Evolutionary conservation across 2,888 invertebrate species (phyloP), one percentile per base, ranked within the genome.

Genomic region (Lobophora halterata): DNA sequence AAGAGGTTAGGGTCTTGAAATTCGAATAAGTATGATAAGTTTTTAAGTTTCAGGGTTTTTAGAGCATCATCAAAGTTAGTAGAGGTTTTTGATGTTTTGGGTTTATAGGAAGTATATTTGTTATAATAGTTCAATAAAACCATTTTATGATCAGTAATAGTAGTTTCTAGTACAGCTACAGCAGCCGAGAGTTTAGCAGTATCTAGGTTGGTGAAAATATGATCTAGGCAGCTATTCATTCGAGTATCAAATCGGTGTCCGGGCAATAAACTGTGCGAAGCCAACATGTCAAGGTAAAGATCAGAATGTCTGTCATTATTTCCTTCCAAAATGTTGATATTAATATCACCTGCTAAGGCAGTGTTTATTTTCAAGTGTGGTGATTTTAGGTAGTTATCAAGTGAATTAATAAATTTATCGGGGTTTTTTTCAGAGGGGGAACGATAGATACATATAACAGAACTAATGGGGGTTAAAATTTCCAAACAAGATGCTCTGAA

Each of bases 381-480:
- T 21, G 21, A 8, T 9, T 21, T 26, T 18, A 31, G 16, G 14
- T 36, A 23, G 2, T 2, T 5, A 10, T 35, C 31, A n/a, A 34
- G 26, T 8, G 30, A 34, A 3, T 14, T 9, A 3, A 34, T 38
- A 20, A 44, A 44, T n/a, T 23, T 16, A 1, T 23, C 27, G n/a
- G 33, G 13, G 13, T 39, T 38, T 24, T 19, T 35, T 14, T 27
- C 13, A 1, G 33, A 23, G 4, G 25, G 34, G 3, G 43, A 21
- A 2, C 43, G 30, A 8, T 44, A 44, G 6, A 45, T 45, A 25
- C 36, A 39, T 2, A 45, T 4, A 1, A 45, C n/a, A 7, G 29
- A 17, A 8, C 5, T 29, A 3, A 2, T 3, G 2, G 35, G 21
- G 4, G 23, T 29, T 8, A 12, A 21, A 3, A 45, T 31, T 40